Base-by-base conservation (phyloP, 2,888 invertebrate genomes). In the Volucella bombylans region DNA sequence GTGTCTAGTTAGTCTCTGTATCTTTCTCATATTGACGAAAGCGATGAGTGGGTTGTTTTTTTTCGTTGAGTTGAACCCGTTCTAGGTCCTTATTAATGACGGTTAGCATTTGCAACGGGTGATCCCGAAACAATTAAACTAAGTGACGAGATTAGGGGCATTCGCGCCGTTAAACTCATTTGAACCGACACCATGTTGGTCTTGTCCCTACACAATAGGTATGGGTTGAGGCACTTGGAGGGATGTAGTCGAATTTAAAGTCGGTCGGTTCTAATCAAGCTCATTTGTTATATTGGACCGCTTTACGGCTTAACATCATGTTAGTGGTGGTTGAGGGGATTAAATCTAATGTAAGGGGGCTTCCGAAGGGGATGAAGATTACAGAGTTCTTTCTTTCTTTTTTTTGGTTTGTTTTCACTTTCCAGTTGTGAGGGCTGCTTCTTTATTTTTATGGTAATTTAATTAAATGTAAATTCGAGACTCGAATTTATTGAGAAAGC, bases 51-150 rank as follows among this genome's bases (percentile, higher is more conserved):
- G 52, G 12, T 52, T 15, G 64, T 50, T 61, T 71, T 82, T 82
- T 79, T 83, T 74, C 67, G 52, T 50, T 50, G 43, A 50, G 54
- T 31, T 6, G 31, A 68, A 11, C 59, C 67, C 52, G 38, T 15
- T 41, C 14, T 50, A 45, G 64, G 80, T 72, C 45, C 61, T 81
- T 76, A 81, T 81, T 85, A 81, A 85, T 85, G 81, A 68, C 67
- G 85, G 72, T 77, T 57, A 55, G 61, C 79, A 76, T 76, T 81
- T 76, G 81, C 81, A 85, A 64, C 43, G 76, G 81, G 81, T 81
- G 85, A 85, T 85, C 81, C 85, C 76, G 72, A 68, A 85, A 85
- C 81, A 85, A 85, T 85, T 85, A 81, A 72, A 72, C 85, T 81
- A 85, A 85, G 76, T 76, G 85, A 85, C 77, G 76, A 81, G 81